Conservation (phyloP, 2,888 invertebrate species). For the Ametastegia equiseti region DNA sequence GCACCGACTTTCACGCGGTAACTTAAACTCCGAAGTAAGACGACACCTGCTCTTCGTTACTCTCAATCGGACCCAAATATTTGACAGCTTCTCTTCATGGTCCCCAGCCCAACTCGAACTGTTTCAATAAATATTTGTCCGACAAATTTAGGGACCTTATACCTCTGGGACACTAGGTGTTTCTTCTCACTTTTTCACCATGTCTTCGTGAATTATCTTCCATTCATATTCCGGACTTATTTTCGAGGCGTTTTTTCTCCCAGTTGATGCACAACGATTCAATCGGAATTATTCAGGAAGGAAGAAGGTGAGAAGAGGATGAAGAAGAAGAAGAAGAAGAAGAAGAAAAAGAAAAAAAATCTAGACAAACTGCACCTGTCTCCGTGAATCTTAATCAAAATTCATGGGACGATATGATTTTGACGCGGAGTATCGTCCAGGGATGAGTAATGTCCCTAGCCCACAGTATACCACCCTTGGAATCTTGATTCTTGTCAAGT, state of each 20-base stretch:
- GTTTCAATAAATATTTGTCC: neutral
- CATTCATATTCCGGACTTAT: no score
- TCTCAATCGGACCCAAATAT: neutral
- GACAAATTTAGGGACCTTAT: no score
- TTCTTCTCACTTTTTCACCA: no score
- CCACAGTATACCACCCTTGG: neutral
- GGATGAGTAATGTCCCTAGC: slow-evolving; percentile 15
- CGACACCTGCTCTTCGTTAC: slow-evolving; percentile 21
- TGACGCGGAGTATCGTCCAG: neutral
- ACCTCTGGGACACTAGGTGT: no score
- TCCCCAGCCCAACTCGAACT: neutral
- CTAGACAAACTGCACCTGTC: neutral
- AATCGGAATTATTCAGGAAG: no score
- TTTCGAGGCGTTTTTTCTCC: no score
- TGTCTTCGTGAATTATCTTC: no score
- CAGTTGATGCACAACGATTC: no score
- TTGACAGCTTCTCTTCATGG: neutral
- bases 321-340: neutral
- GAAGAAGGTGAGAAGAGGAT: neutral
- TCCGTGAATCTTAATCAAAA: neutral
- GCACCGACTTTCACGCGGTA: slow-evolving; percentile 39
- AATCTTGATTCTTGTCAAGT: slow-evolving; percentile 13
- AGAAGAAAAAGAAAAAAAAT: neutral
- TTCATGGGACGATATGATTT: neutral
- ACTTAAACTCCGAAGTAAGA: neutral